These are phyloP conservation scores for Sylvilagus floridanus DNA, from an alignment of 2,797 vertebrate species.

Conservation along the genomic window DNA sequence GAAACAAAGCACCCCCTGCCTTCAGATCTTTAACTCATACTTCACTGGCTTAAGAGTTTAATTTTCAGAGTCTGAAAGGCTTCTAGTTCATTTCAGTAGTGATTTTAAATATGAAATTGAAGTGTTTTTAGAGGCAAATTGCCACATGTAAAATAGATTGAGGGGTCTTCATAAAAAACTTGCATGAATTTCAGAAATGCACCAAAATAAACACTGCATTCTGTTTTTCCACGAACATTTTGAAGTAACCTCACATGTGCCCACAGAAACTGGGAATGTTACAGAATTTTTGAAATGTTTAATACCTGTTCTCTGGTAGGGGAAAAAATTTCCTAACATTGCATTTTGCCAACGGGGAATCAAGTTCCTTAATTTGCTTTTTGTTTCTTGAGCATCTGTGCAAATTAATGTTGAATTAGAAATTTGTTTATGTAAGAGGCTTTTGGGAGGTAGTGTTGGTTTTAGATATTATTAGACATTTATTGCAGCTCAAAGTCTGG, in stretches of 20 bases:
- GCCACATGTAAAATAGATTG: background rate
- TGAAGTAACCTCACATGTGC: background rate
- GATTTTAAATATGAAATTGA: constrained; percentile 50
- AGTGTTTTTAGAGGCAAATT: constrained; percentile 21
- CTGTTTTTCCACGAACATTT: too few relatives aligned
- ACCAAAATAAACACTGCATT: too few relatives aligned
- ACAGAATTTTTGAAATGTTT: constrained; percentile 28
- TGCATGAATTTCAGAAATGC: too few relatives aligned
- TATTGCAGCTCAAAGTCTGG: constrained; percentile 33
- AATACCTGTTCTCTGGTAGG: constrained; percentile 34
- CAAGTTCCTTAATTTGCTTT: constrained; percentile 38
- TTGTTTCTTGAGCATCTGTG: constrained; percentile 6
- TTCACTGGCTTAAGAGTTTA: constrained; percentile 82
- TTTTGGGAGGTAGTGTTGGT: background rate
- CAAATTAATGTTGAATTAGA: constrained; percentile 60
- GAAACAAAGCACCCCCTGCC: constrained; percentile 76
- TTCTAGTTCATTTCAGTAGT: constrained; percentile 71
- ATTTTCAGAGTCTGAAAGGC: constrained; percentile 69
- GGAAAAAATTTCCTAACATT: constrained; percentile 38
- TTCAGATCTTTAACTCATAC: constrained; percentile 72
- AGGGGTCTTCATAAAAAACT: too few relatives aligned
- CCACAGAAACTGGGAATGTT: background rate
- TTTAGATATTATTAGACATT: constrained; percentile 29
- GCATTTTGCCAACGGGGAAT: constrained; percentile 8
- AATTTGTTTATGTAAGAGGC: constrained; percentile 42